Percentiles rank a stretch among this genome's conserved stretches.
Conservation (phyloP, 2,888 invertebrate species). For the Drosophila meridiana region DNA sequence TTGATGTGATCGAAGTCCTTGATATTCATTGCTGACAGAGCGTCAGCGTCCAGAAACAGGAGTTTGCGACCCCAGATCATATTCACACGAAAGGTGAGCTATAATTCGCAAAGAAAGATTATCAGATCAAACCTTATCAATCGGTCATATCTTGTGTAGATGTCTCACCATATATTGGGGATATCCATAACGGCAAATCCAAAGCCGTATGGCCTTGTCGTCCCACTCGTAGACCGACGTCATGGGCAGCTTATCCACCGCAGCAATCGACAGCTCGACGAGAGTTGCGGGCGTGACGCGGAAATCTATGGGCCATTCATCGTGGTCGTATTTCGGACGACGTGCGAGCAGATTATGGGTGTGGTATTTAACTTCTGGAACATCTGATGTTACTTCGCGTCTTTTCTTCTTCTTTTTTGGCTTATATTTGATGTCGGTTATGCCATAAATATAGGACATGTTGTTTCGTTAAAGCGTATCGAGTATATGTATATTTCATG, state of each 20-base stretch:
- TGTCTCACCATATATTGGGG: slow-evolving; percentile 86
- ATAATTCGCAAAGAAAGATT: slow-evolving; percentile 18
- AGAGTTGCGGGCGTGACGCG: slow-evolving; percentile 85
- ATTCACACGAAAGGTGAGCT: slow-evolving; percentile 85
- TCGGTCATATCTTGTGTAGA: too few relatives aligned
- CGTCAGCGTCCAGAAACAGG: slow-evolving; percentile 85
- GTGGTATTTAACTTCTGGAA: slow-evolving; percentile 38
- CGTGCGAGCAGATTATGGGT: slow-evolving; percentile 25
- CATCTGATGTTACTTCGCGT: neutral
- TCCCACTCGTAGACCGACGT: slow-evolving; percentile 86
- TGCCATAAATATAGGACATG: slow-evolving; percentile 67
- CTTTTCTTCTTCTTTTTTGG: slow-evolving; percentile 1
- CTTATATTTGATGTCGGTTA: slow-evolving; percentile 63
- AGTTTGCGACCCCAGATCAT: slow-evolving; percentile 85
- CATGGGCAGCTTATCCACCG: slow-evolving; percentile 84
- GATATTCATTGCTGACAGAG: slow-evolving; percentile 86
- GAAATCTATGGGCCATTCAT: slow-evolving; percentile 68
- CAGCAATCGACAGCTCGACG: slow-evolving; percentile 76
- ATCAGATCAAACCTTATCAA: too few relatives aligned
- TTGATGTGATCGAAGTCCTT: slow-evolving; percentile 85
- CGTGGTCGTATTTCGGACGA: slow-evolving; percentile 43
- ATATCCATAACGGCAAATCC: slow-evolving; percentile 86
- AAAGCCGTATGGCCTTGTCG: slow-evolving; percentile 85
- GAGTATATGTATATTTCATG: neutral
- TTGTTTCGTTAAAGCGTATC: neutral